Evolutionary conservation across 2,888 invertebrate species (phyloP).

Genomic region (Itoplectis maculator): DNA sequence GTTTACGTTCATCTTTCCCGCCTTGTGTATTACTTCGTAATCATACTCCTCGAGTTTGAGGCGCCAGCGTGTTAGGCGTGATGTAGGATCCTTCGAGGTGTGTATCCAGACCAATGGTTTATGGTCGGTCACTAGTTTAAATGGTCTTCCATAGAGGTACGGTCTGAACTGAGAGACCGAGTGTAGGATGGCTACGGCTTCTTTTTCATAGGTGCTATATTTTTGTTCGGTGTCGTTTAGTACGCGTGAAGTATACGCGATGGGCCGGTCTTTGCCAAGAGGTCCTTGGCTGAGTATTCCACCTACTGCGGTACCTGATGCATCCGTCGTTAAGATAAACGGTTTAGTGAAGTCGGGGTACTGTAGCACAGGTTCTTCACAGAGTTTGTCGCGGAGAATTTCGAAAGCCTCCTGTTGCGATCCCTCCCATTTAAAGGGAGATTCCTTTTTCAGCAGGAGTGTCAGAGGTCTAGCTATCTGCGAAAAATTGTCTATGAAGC

Average conservation of each 20-base stretch:
- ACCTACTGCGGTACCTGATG: conserved; percentile 60
- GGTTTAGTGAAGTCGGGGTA: conserved; percentile 56
- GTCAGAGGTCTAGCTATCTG: conserved; percentile 25
- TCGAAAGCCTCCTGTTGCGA: conserved; percentile 51
- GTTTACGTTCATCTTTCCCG: conserved; percentile 9
- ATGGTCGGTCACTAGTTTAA: conserved; percentile 62
- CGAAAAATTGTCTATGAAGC: conserved; percentile 34
- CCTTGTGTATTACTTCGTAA: conserved; percentile 49
- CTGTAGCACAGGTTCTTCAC: conserved; percentile 55
- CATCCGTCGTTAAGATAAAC: conserved; percentile 65
- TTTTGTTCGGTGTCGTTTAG: conserved; percentile 58
- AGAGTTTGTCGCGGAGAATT: conserved; percentile 33
- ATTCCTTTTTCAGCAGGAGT: conserved; percentile 44
- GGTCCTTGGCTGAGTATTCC: conserved; percentile 63
- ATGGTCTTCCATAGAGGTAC: conserved; percentile 58
- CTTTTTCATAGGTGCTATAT: conserved; percentile 66
- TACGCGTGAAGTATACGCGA: conserved; percentile 57
- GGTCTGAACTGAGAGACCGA: conserved; percentile 50
- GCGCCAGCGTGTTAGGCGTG: conserved; percentile 56
- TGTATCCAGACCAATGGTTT: conserved; percentile 57
- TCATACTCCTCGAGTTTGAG: conserved; percentile 62
- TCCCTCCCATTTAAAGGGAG: conserved; percentile 36
- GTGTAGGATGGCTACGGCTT: conserved; percentile 55
- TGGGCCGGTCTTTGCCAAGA: conserved; percentile 52
- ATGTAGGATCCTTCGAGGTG: conserved; percentile 59